These are phyloP conservation scores for Mechanitis mazaeus DNA, from an alignment of 2,888 invertebrate species.

Conservation along the genomic window DNA sequence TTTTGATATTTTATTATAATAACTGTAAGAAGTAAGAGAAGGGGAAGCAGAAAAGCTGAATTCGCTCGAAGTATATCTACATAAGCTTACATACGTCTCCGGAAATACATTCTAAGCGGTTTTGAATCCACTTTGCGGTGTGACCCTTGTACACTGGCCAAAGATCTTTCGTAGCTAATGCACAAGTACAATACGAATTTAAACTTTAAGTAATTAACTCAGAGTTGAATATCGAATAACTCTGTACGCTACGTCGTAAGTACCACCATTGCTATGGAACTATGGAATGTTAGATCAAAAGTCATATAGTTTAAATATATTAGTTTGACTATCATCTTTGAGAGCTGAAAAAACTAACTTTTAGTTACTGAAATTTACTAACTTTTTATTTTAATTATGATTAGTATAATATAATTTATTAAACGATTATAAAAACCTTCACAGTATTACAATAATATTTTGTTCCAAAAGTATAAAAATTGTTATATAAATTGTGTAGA, in stretches of 20 bases:
- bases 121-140: conserved; percentile 54
- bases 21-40: not conserved
- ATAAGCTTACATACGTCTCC: conserved; percentile 22
- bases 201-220: conserved; percentile 15
- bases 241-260: conserved; percentile 5
- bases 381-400: too few relatives aligned
- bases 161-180: conserved; percentile 32
- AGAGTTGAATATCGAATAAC: conserved; percentile 18
- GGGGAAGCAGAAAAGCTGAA: not conserved
- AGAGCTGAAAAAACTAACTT: too few relatives aligned
- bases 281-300: conserved; percentile 21
- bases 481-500: not conserved
- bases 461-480: not conserved
- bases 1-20: conserved; percentile 7
- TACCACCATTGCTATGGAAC: conserved; percentile 17
- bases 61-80: conserved; percentile 6
- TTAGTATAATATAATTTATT: too few relatives aligned
- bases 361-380: too few relatives aligned
- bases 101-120: conserved; percentile 55
- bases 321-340: too few relatives aligned
- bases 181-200: conserved; percentile 18
- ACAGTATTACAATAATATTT: too few relatives aligned
- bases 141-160: conserved; percentile 38
- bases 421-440: too few relatives aligned
- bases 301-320: too few relatives aligned